phyloP scores from a whole-genome alignment of 2,888 invertebrate genomes.

The Arrhopalites spinosus region DNA sequence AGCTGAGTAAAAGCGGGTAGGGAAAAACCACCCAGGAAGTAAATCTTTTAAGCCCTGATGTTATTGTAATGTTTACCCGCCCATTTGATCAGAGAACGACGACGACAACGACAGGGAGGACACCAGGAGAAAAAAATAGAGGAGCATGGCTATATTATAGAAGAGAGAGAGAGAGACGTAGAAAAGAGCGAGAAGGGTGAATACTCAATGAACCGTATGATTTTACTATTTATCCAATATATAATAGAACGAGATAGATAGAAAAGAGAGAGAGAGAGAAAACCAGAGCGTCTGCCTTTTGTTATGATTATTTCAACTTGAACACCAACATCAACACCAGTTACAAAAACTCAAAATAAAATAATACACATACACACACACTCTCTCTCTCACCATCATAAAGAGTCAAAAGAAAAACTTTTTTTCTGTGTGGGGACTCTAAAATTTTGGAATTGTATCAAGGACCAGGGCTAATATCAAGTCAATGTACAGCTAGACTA shows the following conservation, averaged over 20 bases:
- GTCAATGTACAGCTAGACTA: too few species aligned
- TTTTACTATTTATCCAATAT: conserved; percentile 37
- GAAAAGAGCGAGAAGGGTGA: conserved; percentile 35
- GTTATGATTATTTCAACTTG: conserved; percentile 25
- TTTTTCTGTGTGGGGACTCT: too few species aligned
- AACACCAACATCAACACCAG: conserved; percentile 17
- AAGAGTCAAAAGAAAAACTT: too few species aligned
- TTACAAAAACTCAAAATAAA: too few species aligned
- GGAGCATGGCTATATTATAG: not conserved
- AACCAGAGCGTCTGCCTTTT: conserved; percentile 28
- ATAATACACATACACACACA: not conserved
- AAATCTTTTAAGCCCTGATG: conserved; percentile 41
- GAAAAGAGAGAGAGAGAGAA: not conserved
- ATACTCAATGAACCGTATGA: conserved; percentile 41
- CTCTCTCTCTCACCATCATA: conserved; percentile 10
- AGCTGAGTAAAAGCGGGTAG: conserved; percentile 9
- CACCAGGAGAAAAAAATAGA: not conserved
- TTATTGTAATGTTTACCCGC: conserved; percentile 41
- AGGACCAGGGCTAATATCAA: too few species aligned
- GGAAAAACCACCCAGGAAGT: conserved; percentile 40
- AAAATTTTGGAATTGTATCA: too few species aligned
- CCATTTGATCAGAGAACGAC: conserved; percentile 38
- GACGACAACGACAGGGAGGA: conserved; percentile 15
- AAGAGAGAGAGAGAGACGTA: not conserved
- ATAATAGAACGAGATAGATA: conserved; percentile 1